Conservation (phyloP, 1,140 invertebrate genomes). For the Neoseiulus cucumeris region DNA sequence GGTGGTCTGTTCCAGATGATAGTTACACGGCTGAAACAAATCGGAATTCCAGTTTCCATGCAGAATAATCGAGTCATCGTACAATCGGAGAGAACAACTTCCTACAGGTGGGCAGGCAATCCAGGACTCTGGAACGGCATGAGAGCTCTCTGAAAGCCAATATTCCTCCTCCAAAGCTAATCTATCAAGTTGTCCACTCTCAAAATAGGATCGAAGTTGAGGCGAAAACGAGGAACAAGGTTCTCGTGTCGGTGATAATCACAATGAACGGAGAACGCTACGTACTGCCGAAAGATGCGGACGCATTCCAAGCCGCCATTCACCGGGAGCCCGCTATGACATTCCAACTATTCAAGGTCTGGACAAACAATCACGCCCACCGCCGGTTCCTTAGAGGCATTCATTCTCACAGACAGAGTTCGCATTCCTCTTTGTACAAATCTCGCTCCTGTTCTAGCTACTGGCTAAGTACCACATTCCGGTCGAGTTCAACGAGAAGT, state of each 20-base stretch:
- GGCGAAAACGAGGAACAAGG: not conserved
- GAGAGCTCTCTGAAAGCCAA: not conserved
- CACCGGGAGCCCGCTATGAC: not conserved
- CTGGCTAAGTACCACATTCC: slow-evolving; percentile 1
- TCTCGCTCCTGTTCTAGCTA: not conserved
- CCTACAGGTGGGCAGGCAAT: not conserved
- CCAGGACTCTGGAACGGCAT: not conserved
- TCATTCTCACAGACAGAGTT: no score
- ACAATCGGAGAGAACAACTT: not conserved
- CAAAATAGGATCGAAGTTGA: slow-evolving; percentile 1
- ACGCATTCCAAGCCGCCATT: not conserved
- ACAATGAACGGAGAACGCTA: not conserved
- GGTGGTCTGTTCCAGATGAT: slow-evolving; percentile 7
- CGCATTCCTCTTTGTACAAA: no score
- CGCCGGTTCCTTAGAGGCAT: no score
- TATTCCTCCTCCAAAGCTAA: not conserved
- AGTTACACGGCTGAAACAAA: not conserved
- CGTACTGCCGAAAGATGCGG: not conserved
- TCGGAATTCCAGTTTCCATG: not conserved
- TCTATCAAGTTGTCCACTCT: not conserved
- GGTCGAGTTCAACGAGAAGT: not conserved
- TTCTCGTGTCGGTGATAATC: not conserved
- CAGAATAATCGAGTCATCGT: slow-evolving; percentile 2
- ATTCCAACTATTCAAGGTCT: slow-evolving; percentile 10
- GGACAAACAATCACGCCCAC: no score